phyloP scores from a whole-genome alignment of 2,888 invertebrate species.

The Mythimna ferrago region DNA sequence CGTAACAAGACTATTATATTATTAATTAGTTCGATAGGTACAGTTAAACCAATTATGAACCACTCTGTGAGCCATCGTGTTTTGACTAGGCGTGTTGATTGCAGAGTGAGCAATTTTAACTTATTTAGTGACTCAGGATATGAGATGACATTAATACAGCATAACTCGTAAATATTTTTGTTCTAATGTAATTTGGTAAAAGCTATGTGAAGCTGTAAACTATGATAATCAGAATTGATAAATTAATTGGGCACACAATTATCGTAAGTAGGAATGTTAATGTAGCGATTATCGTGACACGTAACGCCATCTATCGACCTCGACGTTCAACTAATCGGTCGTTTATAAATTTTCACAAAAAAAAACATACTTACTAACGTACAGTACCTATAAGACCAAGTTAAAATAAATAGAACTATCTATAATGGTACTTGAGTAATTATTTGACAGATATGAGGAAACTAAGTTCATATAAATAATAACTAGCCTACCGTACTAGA shows the following conservation, averaged over 20 bases:
- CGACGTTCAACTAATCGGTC: neutral
- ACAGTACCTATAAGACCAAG: neutral
- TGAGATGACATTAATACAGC: too few relatives aligned
- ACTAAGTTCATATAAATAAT: neutral
- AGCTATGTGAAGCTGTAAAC: neutral
- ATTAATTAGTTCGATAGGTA: too few relatives aligned
- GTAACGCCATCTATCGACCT: constrained; percentile 41
- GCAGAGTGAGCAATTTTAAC: too few relatives aligned
- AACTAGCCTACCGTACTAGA: neutral
- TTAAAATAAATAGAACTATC: neutral
- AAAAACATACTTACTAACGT: too few relatives aligned
- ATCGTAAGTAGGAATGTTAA: neutral
- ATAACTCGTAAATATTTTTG: too few relatives aligned
- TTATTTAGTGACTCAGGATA: too few relatives aligned
- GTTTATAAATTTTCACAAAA: neutral
- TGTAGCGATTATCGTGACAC: neutral
- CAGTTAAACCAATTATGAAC: too few relatives aligned
- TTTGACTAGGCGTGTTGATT: too few relatives aligned
- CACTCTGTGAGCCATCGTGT: too few relatives aligned
- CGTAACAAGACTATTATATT: too few relatives aligned
- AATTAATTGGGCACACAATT: too few relatives aligned
- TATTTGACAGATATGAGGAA: neutral
- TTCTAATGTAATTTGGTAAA: neutral
- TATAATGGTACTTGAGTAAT: too few relatives aligned
- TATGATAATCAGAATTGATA: neutral